Base-by-base conservation (phyloP, 2,113 vertebrate genomes). In the Chrysemys picta region DNA sequence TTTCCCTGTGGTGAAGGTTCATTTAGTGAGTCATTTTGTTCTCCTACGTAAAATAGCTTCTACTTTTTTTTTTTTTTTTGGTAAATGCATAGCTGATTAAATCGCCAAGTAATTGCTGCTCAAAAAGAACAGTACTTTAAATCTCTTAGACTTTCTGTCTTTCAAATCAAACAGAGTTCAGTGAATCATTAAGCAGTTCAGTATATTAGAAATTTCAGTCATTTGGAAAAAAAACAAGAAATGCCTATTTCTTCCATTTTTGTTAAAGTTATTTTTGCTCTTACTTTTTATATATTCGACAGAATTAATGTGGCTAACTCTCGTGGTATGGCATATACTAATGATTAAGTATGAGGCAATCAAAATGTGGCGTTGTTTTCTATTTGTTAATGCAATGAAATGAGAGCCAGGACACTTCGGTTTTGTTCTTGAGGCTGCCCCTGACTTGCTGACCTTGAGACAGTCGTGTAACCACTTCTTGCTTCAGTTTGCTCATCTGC, bases 171-270 rank as follows among this genome's bases (percentile, higher is more conserved):
- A 92, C 95, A 76, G 91, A 90, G 95, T 93, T 96, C 94, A 79
- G 95, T 98, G 98, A 98, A 93, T 98, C 97, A 98, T 97, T 95
- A 96, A 94, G 94, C 94, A 83, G 94, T 97, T 97, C 93, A 93
- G 95, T 81, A 78, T 94, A 90, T 97, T 94, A 97, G 97, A 89
- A 89, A 89, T 95, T 95, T 94, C 95, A 80, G 86, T 88, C 53
- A 81, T 89, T 94, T 80, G 88, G 97, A 96, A 93, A 90, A 94
- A 91, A 93, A 93, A 88, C 87, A 93, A 96, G 96, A 76, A 79
- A 2, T 1, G 1, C 80, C 91, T 94, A 88, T 91, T 95, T 95
- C 93, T 92, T 93, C 89, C 92, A 31, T 17, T 75, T 97, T 92
- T 93, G n/a, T 91, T 93, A 52, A 87, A 96, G 97, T 91, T 95